Evolutionary conservation across 2,888 invertebrate genomes (phyloP), one percentile per base, ranked within the genome.

Genomic region (Phania funesta): DNA sequence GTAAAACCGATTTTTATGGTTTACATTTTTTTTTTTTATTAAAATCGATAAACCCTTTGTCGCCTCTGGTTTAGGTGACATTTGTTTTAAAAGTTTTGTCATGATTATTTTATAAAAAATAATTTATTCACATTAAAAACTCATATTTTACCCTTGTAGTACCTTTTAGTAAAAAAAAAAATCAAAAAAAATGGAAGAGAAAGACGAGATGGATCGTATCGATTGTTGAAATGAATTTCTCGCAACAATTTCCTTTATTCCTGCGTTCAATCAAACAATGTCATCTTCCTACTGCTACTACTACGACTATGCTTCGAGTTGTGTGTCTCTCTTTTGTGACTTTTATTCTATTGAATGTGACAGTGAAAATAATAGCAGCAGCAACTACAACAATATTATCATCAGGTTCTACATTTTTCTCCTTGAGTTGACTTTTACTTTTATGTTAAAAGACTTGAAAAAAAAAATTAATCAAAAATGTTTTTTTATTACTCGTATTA

Each of bases 371-470:
- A 29, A 22, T 35, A 64, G n/a, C 22, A 26, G 32, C 54, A 46
- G 13, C 32, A 38, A n/a, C 48, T 46, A 60, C 32, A 32, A 3
- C 24, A 73, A n/a, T 46, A 50, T 62, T 24, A 60, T 62, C 52
- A 62, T 64, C 56, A 52, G 64, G 80, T 68, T 56, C 48, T 56
- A 68, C 56, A 56, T 64, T 74, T 70, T 75, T 65, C 58, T 70
- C 41, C 64, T 75, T 65, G 70, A 75, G n/a, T 44, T 75, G 80
- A 75, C 70, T 80, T 80, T 77, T 77, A 77, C 62, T 77, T 77
- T 68, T 75, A 65, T 24, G 6, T 1, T 13, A 38, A 9, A 9
- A 35, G 24, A 29, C 56, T 54, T 35, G 4, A 24, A 35, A 70
- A 48, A 35, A 24, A 32, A n/a, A 41, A 22, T 20, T 13, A 56